phyloP scores from a whole-genome alignment of 1,140 invertebrate genomes.

The Platorchestia sp. region DNA sequence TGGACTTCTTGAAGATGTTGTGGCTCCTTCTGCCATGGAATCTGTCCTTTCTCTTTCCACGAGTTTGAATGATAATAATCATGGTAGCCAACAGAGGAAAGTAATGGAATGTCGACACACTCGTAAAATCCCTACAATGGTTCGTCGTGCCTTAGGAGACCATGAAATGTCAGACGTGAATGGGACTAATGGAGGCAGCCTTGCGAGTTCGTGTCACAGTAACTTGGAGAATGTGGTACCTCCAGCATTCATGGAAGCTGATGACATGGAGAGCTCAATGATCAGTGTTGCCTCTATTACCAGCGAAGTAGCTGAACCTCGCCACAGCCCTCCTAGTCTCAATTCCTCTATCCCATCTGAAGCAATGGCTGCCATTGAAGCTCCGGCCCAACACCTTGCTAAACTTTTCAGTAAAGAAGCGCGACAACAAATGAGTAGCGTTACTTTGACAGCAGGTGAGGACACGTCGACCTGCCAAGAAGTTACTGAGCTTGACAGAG shows the following conservation, averaged over 20 bases:
- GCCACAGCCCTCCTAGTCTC: conserved; percentile 60
- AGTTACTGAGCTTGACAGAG: conserved; percentile 74
- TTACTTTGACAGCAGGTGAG: conserved; percentile 66
- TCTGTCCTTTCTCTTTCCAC: conserved; percentile 71
- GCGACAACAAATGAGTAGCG: conserved; percentile 65
- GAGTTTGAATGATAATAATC: conserved; percentile 67
- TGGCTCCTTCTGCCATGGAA: conserved; percentile 80
- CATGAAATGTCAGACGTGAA: conserved; percentile 75
- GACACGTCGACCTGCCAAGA: conserved; percentile 76
- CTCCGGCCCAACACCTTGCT: conserved; percentile 69
- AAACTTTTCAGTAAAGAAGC: conserved; percentile 69
- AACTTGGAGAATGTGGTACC: conserved; percentile 86
- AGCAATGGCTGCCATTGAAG: conserved; percentile 67
- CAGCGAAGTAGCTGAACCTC: conserved; percentile 79
- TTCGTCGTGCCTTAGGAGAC: conserved; percentile 72
- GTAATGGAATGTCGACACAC: conserved; percentile 68
- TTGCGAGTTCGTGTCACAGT: conserved; percentile 74
- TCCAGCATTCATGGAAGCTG: conserved; percentile 82
- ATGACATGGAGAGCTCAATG: conserved; percentile 82
- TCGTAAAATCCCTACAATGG: conserved; percentile 67
- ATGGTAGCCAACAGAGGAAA: conserved; percentile 70
- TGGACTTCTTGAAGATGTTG: conserved; percentile 73
- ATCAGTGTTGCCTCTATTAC: conserved; percentile 86
- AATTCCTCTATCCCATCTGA: conserved; percentile 67
- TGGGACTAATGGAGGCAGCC: conserved; percentile 76